Evolutionary conservation across 2,888 invertebrate species (phyloP).

Genomic region (Tryphoninae sp.): DNA sequence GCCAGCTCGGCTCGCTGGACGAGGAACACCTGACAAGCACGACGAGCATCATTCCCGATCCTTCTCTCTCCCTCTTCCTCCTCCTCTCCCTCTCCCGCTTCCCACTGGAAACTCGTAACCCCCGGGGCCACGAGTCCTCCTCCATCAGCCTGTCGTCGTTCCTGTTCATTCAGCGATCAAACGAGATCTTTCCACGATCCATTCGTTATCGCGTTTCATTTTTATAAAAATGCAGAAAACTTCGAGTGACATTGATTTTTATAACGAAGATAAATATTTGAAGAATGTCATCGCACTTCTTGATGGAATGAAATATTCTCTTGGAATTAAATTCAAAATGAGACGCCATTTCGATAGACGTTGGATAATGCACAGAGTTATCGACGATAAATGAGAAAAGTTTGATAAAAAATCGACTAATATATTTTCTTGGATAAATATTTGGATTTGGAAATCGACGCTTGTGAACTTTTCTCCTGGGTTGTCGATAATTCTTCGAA

Average conservation of each 20-base stretch:
- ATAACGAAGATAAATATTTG: background rate
- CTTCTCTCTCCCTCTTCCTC: background rate
- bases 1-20: conserved; percentile 35
- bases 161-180: conserved; percentile 4
- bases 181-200: conserved; percentile 13
- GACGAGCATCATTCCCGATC: conserved; percentile 33
- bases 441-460: no score
- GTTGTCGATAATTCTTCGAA: no score
- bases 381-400: no score
- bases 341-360: no score
- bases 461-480: no score
- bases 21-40: conserved; percentile 52
- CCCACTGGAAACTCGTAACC: conserved; percentile 2
- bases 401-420: no score
- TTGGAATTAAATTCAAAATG: no score
- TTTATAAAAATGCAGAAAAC: background rate
- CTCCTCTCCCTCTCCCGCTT: background rate
- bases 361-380: no score
- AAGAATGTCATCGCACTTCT: background rate
- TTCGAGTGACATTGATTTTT: background rate
- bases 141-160: background rate
- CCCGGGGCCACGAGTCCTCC: conserved; percentile 2
- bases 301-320: no score
- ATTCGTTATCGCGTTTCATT: background rate
- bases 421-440: no score